Evolutionary conservation across 92 coral and sea anemone species (phyloP).

Genomic region (Siderastrea radians): DNA sequence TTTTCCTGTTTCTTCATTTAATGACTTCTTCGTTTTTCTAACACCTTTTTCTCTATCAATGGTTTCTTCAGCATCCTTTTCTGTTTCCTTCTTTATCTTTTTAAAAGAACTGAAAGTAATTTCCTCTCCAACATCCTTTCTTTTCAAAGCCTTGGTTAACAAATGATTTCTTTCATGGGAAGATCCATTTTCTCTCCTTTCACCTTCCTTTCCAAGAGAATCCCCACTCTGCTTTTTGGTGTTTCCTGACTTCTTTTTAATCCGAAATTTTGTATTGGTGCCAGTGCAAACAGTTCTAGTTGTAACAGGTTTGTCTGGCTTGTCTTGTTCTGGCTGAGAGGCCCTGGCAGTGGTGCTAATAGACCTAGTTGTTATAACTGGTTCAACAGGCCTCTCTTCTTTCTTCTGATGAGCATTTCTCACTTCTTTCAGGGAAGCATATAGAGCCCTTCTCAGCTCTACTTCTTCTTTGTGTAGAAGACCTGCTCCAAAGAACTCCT

Average conservation of each 20-base stretch:
- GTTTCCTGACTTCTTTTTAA: neutral
- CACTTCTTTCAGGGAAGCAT: slow-evolving; percentile 84
- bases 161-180: neutral
- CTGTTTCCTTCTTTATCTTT: slow-evolving; percentile 6
- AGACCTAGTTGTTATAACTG: neutral
- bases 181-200: neutral
- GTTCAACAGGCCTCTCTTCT: neutral
- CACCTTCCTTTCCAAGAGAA: neutral
- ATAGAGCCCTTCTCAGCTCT: slow-evolving; percentile 88
- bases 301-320: neutral
- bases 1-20: neutral
- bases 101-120: neutral
- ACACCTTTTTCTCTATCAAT: neutral
- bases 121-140: neutral
- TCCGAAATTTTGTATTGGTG: slow-evolving; percentile 31
- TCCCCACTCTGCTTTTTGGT: neutral
- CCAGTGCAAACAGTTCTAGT: slow-evolving; percentile 28
- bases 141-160: neutral
- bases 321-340: neutral
- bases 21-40: neutral
- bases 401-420: slow-evolving; percentile 32
- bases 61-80: neutral
- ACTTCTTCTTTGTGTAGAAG: slow-evolving; percentile 95
- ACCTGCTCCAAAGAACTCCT: slow-evolving; percentile 81
- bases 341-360: neutral